Conservation (phyloP, 2,113 vertebrate species). For the Aspidoscelis tigris region DNA sequence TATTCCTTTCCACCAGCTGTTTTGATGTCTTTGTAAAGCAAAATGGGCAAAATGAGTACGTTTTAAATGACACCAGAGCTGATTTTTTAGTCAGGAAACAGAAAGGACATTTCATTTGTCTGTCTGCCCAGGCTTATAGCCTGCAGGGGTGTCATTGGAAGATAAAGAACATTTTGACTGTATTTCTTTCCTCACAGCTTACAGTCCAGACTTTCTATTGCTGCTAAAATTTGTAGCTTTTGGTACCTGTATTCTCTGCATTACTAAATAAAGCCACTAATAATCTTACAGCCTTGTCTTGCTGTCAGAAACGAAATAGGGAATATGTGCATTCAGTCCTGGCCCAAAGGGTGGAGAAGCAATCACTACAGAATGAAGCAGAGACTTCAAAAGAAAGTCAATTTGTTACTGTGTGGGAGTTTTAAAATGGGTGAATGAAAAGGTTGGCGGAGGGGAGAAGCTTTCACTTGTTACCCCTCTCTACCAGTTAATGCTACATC, state of each 20-base stretch:
- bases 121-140: conserved; percentile 14
- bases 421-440: too few relatives aligned
- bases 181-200: conserved; percentile 30
- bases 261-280: too few relatives aligned
- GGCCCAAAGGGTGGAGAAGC: not conserved
- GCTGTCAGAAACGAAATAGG: too few relatives aligned
- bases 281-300: too few relatives aligned
- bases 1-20: conserved; percentile 6
- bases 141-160: conserved; percentile 23
- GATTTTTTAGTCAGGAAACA: conserved; percentile 23
- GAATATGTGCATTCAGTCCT: too few relatives aligned
- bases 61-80: conserved; percentile 8
- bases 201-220: not conserved
- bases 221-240: not conserved
- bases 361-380: not conserved
- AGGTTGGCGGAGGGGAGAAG: too few relatives aligned
- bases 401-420: too few relatives aligned
- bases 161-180: conserved; percentile 43
- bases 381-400: too few relatives aligned
- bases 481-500: too few relatives aligned
- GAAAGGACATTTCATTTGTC: conserved; percentile 16
- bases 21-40: conserved; percentile 35
- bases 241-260: not conserved
- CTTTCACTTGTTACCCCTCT: too few relatives aligned
- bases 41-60: not conserved